Percentiles rank a stretch among this genome's conserved stretches.
Conservation (phyloP, 2,888 invertebrate genomes). For the Phaonia tiefii region DNA sequence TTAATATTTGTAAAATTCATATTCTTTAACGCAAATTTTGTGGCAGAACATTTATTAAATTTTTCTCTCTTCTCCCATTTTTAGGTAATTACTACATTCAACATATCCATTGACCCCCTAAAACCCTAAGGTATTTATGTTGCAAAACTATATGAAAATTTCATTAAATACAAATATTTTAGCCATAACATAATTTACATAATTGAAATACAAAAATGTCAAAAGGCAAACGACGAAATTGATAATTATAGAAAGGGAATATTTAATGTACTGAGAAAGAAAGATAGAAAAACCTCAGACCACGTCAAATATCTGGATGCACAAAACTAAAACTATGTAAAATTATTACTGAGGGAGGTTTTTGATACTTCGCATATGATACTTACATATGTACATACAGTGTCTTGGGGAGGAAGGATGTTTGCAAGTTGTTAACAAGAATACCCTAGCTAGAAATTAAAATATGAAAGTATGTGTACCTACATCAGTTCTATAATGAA, state of each 20-base stretch:
- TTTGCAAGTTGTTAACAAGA: background rate
- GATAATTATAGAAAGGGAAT: constrained; percentile 18
- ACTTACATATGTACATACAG: background rate
- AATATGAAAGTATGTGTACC: background rate
- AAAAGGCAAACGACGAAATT: background rate
- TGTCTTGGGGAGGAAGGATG: background rate
- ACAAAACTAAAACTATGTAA: background rate
- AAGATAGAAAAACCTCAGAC: constrained; percentile 23
- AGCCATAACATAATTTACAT: background rate
- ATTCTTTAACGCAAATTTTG: no score
- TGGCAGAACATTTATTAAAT: background rate
- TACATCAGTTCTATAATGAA: no score
- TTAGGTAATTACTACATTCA: background rate
- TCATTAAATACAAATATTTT: background rate
- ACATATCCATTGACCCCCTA: background rate
- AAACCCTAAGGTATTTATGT: background rate
- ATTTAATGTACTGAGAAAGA: constrained; percentile 28
- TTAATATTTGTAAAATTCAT: no score
- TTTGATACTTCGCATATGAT: background rate
- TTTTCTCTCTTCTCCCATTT: background rate
- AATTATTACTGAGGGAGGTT: background rate
- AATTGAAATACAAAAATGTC: background rate
- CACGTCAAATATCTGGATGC: background rate
- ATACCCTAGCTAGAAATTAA: constrained; percentile 39
- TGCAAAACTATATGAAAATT: background rate